Evolutionary conservation across 2,797 vertebrate species (phyloP), one percentile per base, ranked within the genome.

Genomic region (Crypturellus tataupa): DNA sequence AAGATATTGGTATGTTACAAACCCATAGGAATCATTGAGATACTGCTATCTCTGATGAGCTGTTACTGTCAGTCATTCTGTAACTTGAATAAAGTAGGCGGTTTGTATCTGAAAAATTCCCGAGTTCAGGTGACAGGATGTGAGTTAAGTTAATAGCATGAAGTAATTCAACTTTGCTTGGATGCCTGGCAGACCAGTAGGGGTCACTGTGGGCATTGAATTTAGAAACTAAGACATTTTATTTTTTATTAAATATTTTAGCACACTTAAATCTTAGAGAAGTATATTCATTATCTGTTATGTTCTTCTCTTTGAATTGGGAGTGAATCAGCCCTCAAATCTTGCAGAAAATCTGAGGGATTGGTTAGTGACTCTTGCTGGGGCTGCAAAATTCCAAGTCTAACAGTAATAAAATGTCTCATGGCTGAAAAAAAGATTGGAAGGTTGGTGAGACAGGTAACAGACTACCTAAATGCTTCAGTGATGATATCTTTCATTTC

Each of bases 171-270:
- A 40, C 42, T 88, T 85, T 93, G 76, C 73, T 93, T 70, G 40
- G 31, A 42, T 77, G 65, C 55, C 51, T 85, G 25, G 35, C 42
- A 42, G 72, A 94, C 97, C 98, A 98, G 97, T 96, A 98, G 97
- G 96, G 98, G 98, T 98, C 98, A 97, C 97, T 98, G 92, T 97
- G 24, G 87, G 67, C 97, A 96, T 95, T 97, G 93, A 96, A 75
- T 97, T 97, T 92, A 94, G 93, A 93, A 77, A 71, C 90, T 46
- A 71, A 40, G 44, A 92, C 5, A 72, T 94, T 96, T 95, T 95
- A 95, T 93, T 87, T 76, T 84, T 94, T 89, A 94, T 96, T 94
- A 62, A 21, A 1, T 40, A 3, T 78, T 27, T 40, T 81, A 44
- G 35, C 31, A 68, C 6, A 23, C 25, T 86, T 95, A 60, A 42